These are phyloP conservation scores for Pseudopipra pipra DNA, from an alignment of 2,113 vertebrate genomes.

Conservation along the genomic window DNA sequence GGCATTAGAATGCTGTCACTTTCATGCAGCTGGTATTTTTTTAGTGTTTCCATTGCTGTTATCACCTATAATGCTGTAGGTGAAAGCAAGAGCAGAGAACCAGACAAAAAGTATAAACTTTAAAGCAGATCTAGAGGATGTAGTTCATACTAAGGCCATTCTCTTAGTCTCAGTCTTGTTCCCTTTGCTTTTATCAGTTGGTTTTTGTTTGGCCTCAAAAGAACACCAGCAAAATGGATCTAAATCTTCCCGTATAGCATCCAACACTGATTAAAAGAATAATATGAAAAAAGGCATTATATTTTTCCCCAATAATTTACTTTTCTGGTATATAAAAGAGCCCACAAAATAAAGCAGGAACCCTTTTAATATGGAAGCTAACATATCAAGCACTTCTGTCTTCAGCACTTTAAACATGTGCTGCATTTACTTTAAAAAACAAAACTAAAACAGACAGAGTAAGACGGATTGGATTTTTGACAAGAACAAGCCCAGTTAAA, in stretches of 20 bases:
- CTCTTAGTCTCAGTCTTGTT: neutral
- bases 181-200: neutral
- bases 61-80: neutral
- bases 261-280: neutral
- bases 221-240: neutral
- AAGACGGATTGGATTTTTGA: neutral
- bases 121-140: neutral
- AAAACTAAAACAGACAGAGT: neutral
- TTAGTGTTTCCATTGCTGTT: neutral
- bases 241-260: neutral
- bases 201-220: neutral
- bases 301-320: neutral
- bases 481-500: neutral
- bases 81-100: neutral
- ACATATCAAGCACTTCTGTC: neutral
- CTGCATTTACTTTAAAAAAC: neutral
- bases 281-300: neutral
- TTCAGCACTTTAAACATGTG: neutral
- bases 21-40: neutral
- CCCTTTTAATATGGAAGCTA: accelerated
- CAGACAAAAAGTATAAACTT: neutral
- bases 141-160: neutral
- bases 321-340: neutral
- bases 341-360: neutral
- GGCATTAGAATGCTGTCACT: neutral